A percentile compares a stretch with the other conserved stretches of the same genome.
These are phyloP conservation scores for Yponomeuta plumbellus DNA, from an alignment of 2,888 invertebrate species.

Conservation along the genomic window DNA sequence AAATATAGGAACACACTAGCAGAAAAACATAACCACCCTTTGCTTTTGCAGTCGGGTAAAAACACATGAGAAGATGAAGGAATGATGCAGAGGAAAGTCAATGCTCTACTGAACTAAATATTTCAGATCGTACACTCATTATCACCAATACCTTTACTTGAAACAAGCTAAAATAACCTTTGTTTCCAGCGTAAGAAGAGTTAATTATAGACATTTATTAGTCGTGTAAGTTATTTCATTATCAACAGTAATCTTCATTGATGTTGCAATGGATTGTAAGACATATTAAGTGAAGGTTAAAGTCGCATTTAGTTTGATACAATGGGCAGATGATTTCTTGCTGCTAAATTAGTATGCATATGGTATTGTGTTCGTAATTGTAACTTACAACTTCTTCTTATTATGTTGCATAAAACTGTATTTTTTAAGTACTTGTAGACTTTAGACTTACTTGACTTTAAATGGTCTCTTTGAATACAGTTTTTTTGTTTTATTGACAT, in stretches of 20 bases:
- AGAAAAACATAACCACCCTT: no score
- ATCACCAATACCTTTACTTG: background rate
- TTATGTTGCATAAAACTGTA: background rate
- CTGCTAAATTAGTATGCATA: background rate
- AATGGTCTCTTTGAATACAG: no score
- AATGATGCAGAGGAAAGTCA: background rate
- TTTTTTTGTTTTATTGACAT: no score
- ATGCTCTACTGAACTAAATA: background rate
- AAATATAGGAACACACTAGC: no score
- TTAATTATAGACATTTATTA: background rate
- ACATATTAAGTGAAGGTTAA: background rate
- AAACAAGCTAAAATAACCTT: background rate
- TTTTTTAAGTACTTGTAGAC: background rate
- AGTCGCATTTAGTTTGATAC: background rate
- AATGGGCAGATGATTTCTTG: background rate
- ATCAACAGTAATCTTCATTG: background rate
- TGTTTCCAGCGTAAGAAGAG: background rate
- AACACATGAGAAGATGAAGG: background rate
- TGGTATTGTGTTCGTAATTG: background rate
- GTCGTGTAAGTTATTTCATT: background rate
- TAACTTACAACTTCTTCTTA: background rate
- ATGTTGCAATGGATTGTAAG: background rate
- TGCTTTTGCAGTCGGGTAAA: no score
- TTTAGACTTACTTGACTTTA: no score
- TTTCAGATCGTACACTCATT: background rate